phyloP scores from a whole-genome alignment of 1,140 invertebrate species.

The Zaprionus kolodkinae region DNA sequence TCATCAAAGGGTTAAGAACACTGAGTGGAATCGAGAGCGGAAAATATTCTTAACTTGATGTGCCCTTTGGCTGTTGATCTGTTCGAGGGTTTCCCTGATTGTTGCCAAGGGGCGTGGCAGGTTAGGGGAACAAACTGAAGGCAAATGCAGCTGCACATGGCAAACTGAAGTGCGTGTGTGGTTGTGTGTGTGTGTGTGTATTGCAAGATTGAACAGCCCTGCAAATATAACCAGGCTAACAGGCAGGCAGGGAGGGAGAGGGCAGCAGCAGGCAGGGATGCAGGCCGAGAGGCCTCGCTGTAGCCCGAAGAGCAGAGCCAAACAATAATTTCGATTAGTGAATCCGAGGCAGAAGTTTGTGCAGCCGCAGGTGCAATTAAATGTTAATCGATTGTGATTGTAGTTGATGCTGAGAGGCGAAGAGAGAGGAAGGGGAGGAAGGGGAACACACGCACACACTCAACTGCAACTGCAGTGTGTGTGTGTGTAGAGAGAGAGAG shows the following conservation, averaged over 20 bases:
- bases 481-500: background rate
- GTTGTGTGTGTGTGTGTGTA: slow-evolving; percentile 1
- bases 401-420: slow-evolving; percentile 16
- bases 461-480: slow-evolving; percentile 6
- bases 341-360: slow-evolving; percentile 45
- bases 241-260: background rate
- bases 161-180: slow-evolving; percentile 10
- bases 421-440: background rate
- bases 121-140: background rate
- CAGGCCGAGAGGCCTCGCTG: background rate
- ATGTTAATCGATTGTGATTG: slow-evolving; percentile 75
- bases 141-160: slow-evolving; percentile 5
- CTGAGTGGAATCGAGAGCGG: slow-evolving; percentile 25
- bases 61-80: slow-evolving; percentile 44
- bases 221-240: slow-evolving; percentile 31
- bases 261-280: background rate
- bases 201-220: slow-evolving; percentile 15
- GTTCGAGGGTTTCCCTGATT: slow-evolving; percentile 40
- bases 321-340: slow-evolving; percentile 76
- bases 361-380: slow-evolving; percentile 66
- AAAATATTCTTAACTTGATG: slow-evolving; percentile 47
- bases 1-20: slow-evolving; percentile 36
- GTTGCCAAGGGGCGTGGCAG: slow-evolving; percentile 16
- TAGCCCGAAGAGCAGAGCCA: slow-evolving; percentile 30
- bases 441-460: slow-evolving; percentile 37